phyloP scores from a whole-genome alignment of 2,888 invertebrate genomes.

The Parelbella ahira region DNA sequence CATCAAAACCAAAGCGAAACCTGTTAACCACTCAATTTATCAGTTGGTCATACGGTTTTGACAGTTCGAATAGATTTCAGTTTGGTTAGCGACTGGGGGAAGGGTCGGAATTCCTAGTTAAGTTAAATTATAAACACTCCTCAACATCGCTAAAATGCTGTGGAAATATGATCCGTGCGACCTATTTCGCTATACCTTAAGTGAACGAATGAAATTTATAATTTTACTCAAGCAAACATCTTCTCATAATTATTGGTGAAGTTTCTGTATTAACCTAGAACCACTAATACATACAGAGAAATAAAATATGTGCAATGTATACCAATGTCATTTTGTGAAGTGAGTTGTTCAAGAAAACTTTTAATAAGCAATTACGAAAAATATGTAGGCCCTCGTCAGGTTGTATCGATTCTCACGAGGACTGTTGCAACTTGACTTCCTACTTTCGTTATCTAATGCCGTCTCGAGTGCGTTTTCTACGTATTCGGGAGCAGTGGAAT shows the following conservation, averaged over 20 bases:
- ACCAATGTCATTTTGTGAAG: background rate
- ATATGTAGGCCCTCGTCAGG: constrained; percentile 14
- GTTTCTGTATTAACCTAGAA: no score
- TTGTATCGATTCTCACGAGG: constrained; percentile 10
- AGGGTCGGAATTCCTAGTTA: constrained; percentile 5
- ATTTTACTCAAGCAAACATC: no score
- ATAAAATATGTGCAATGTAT: no score
- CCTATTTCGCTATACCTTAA: no score
- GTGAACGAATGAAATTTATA: no score
- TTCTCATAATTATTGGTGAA: no score
- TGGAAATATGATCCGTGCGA: no score
- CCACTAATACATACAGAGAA: no score
- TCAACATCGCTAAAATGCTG: no score
- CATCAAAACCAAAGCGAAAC: constrained; percentile 17
- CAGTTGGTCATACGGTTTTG: constrained; percentile 15
- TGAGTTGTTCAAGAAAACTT: constrained; percentile 17
- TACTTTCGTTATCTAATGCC: constrained; percentile 31
- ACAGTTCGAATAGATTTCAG: constrained; percentile 18
- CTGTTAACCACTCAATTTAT: constrained; percentile 18
- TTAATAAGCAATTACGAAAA: constrained; percentile 23
- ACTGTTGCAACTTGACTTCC: constrained; percentile 10
- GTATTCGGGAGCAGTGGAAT: background rate
- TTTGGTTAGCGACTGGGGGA: constrained; percentile 8
- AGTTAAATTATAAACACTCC: constrained; percentile 15
- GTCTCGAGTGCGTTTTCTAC: constrained; percentile 29